A percentile compares a stretch with the other conserved stretches of the same genome.
These are phyloP conservation scores for Delia radicum DNA, from an alignment of 1,140 invertebrate genomes.

Conservation along the genomic window DNA sequence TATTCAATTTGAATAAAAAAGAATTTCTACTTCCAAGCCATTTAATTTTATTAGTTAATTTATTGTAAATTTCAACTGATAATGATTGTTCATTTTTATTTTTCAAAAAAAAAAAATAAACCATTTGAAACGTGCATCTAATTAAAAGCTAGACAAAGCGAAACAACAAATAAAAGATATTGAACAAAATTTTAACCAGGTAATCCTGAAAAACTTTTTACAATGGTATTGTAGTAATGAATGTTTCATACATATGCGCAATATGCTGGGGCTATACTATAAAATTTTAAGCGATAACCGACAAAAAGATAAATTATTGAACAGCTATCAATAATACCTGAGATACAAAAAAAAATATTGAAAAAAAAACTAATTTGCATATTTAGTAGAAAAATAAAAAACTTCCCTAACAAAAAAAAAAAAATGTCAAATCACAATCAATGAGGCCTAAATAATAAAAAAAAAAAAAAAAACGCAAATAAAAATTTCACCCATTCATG, in stretches of 20 bases:
- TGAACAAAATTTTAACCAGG: slow-evolving; percentile 7
- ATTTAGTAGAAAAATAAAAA: slow-evolving; percentile 9
- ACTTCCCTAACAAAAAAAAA: slow-evolving; percentile 14
- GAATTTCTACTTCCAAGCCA: neutral
- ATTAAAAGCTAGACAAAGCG: neutral
- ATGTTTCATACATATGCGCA: too few species aligned
- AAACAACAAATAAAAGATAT: neutral
- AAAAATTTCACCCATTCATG: neutral
- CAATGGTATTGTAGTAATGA: too few species aligned
- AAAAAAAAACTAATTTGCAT: slow-evolving; percentile 11
- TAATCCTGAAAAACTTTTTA: neutral
- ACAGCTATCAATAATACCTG: slow-evolving; percentile 10
- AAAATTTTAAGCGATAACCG: too few species aligned
- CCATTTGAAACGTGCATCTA: neutral
- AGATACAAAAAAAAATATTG: too few species aligned
- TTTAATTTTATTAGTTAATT: neutral
- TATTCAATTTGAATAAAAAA: too few species aligned
- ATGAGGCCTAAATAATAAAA: neutral
- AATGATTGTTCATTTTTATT: neutral
- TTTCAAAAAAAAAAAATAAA: neutral
- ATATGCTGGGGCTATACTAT: too few species aligned
- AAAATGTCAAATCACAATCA: slow-evolving; percentile 12
- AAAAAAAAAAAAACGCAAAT: neutral
- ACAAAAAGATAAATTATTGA: slow-evolving; percentile 14
- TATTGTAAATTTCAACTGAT: neutral